phyloP scores from a whole-genome alignment of 2,888 invertebrate genomes.

The Dorcus hopei region DNA sequence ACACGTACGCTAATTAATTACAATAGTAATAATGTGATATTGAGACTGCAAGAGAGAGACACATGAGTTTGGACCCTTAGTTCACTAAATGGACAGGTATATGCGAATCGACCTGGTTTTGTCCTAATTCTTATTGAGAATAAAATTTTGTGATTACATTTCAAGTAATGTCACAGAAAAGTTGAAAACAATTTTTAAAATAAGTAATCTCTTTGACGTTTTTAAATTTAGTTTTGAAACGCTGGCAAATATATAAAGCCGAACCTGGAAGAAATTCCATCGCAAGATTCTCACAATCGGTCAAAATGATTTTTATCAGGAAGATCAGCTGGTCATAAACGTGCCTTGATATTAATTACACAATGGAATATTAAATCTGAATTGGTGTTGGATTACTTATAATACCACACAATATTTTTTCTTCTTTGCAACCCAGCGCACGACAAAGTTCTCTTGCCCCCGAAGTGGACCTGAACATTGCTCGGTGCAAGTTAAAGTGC shows the following conservation, averaged over 20 bases:
- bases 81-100: constrained; percentile 26
- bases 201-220: no score
- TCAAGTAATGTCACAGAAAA: no score
- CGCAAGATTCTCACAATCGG: not conserved
- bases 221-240: no score
- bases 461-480: no score
- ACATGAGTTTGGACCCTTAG: constrained; percentile 25
- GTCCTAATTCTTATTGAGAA: not conserved
- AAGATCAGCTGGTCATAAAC: not conserved
- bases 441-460: no score
- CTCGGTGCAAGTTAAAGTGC: not conserved
- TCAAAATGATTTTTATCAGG: not conserved
- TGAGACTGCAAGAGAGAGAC: not conserved
- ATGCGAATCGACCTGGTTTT: not conserved
- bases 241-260: no score
- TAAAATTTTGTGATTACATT: no score
- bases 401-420: not conserved
- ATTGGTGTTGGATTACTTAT: constrained; percentile 2
- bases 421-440: no score
- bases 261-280: not conserved
- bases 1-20: not conserved
- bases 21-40: not conserved
- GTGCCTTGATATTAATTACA: not conserved
- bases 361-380: not conserved
- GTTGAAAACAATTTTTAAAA: no score